phyloP scores from a whole-genome alignment of 2,797 vertebrate genomes.

The Sternotherus odoratus region DNA sequence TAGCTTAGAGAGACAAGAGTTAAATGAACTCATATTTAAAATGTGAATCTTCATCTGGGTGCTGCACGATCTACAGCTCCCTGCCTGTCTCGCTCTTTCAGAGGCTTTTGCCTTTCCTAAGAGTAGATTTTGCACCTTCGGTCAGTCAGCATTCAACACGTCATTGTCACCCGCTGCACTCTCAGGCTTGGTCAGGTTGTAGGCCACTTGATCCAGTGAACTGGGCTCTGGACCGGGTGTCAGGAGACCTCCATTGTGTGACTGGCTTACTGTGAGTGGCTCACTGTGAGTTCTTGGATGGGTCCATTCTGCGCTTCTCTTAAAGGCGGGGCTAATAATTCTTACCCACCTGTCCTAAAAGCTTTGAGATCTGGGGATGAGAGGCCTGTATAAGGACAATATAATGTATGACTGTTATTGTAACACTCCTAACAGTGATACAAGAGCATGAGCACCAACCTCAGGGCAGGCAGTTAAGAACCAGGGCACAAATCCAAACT shows the following conservation, averaged over 20 bases:
- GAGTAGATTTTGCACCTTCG: conserved; percentile 35
- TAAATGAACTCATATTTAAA: background rate
- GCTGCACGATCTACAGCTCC: conserved; percentile 44
- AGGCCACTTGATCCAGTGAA: background rate
- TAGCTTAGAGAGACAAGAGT: background rate
- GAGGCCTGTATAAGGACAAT: background rate
- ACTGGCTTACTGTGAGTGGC: background rate
- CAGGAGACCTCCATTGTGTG: background rate
- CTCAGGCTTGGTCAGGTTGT: background rate
- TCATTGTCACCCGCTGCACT: background rate
- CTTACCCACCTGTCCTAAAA: background rate
- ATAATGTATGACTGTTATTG: background rate
- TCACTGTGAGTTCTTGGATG: background rate
- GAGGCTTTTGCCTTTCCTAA: conserved; percentile 40
- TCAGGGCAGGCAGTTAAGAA: background rate
- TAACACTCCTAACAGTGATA: background rate
- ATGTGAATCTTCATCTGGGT: background rate
- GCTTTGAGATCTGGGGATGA: background rate
- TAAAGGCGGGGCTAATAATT: background rate
- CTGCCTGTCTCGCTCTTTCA: background rate
- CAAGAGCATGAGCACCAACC: background rate
- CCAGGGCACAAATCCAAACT: background rate
- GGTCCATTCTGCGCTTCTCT: background rate
- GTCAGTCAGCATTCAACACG: background rate
- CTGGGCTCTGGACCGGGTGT: rapidly evolving